phyloP scores from a whole-genome alignment of 2,888 invertebrate species.

The Mimachlamys varia region DNA sequence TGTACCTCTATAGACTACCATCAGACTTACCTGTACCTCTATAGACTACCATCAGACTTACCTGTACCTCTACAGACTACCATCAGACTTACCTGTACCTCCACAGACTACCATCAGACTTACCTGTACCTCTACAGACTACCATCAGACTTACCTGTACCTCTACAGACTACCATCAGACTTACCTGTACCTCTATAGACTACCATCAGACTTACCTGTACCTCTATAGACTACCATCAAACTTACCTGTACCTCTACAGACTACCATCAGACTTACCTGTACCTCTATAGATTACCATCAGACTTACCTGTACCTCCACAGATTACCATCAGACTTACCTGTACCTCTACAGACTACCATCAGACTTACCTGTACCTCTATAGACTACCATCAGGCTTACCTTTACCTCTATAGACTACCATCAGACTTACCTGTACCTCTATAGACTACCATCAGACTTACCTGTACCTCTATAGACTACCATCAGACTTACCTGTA shows the following conservation, averaged over 20 bases:
- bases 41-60: conserved; percentile 79
- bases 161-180: conserved; percentile 81
- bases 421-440: conserved; percentile 80
- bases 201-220: no score
- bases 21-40: conserved; percentile 81
- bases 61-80: no score
- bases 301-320: conserved; percentile 58
- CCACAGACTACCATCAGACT: background rate
- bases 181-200: background rate
- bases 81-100: no score
- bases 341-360: no score
- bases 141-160: conserved; percentile 81
- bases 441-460: conserved; percentile 82
- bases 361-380: conserved; percentile 78
- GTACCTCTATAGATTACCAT: conserved; percentile 81
- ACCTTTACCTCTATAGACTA: conserved; percentile 81
- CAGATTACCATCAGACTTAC: no score
- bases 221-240: no score
- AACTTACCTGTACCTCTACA: conserved; percentile 80
- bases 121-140: conserved; percentile 81
- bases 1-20: conserved; percentile 82
- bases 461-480: conserved; percentile 81
- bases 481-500: conserved; percentile 71
- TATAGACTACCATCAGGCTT: conserved; percentile 81
- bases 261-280: conserved; percentile 82